Conservation (phyloP, 64 coral and sea anemone species). For the Hydrozoanthus tunicans region DNA sequence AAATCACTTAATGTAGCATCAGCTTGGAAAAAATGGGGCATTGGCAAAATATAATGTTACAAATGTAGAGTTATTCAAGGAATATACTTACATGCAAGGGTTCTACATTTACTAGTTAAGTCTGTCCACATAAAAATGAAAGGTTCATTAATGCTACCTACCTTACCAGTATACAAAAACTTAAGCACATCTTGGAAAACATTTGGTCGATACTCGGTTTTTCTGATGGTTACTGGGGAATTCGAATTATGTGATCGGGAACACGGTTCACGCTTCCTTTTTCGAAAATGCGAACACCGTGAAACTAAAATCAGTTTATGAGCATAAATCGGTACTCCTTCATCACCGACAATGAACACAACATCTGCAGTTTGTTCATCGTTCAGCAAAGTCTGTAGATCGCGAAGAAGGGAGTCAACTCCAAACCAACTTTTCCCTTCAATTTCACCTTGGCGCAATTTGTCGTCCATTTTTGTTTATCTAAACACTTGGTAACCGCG, state of each 20-base stretch:
- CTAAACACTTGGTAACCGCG: not conserved
- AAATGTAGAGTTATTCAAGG: not conserved
- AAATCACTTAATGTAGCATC: too few species aligned
- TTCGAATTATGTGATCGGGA: slow-evolving; percentile 43
- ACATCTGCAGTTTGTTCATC: slow-evolving; percentile 83
- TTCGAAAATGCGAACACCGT: slow-evolving; percentile 74
- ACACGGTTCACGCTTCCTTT: slow-evolving; percentile 69
- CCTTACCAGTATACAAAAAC: slow-evolving; percentile 95
- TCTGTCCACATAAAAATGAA: not conserved
- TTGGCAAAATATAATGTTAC: not conserved
- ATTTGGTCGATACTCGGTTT: slow-evolving; percentile 62
- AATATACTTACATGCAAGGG: not conserved
- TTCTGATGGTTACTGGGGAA: slow-evolving; percentile 72
- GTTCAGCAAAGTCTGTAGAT: slow-evolving; percentile 70
- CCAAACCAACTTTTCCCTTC: slow-evolving; percentile 72
- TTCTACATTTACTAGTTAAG: too few species aligned
- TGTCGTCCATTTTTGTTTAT: slow-evolving; percentile 72
- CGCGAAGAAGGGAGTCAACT: slow-evolving; percentile 68
- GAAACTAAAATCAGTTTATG: slow-evolving; percentile 76
- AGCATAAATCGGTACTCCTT: slow-evolving; percentile 63
- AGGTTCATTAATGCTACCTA: slow-evolving; percentile 27
- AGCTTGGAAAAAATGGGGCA: too few species aligned
- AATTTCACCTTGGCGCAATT: slow-evolving; percentile 2
- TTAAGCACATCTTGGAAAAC: slow-evolving; percentile 88
- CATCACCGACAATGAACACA: slow-evolving; percentile 73